These are phyloP conservation scores for Aromia moschata DNA, from an alignment of 2,888 invertebrate genomes.

Conservation along the genomic window DNA sequence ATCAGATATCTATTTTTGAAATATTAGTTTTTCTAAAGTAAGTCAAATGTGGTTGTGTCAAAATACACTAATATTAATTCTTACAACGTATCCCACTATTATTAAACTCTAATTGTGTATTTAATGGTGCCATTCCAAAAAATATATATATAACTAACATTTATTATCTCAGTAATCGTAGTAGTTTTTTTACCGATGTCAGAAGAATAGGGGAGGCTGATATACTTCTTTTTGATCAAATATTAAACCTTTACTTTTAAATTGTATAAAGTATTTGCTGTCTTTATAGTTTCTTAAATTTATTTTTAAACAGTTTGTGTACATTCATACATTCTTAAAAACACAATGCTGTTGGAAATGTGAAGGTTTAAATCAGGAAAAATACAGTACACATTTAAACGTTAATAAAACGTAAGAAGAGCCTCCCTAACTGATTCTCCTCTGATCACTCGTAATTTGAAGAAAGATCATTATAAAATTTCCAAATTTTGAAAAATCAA, in stretches of 20 bases:
- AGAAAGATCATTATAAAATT: neutral
- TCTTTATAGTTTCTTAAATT: neutral
- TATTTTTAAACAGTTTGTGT: neutral
- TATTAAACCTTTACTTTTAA: neutral
- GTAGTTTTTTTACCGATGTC: too few species aligned
- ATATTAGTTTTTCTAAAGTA: conserved; percentile 56
- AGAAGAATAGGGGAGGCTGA: too few species aligned
- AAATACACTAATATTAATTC: conserved; percentile 35
- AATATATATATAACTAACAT: conserved; percentile 3
- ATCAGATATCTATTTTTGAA: conserved; percentile 58
- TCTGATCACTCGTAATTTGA: too few species aligned
- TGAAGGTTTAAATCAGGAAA: too few species aligned
- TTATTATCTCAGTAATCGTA: too few species aligned
- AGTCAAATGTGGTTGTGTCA: conserved; percentile 52
- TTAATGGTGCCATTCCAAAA: conserved; percentile 26
- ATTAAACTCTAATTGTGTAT: conserved; percentile 13
- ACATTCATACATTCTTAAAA: too few species aligned
- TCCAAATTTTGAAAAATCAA: conserved; percentile 3
- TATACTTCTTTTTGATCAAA: neutral
- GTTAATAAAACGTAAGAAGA: too few species aligned
- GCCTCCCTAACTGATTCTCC: too few species aligned
- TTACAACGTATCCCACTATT: conserved; percentile 14
- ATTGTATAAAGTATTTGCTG: neutral
- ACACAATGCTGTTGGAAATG: too few species aligned
- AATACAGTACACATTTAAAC: too few species aligned